Percentiles rank a stretch among this genome's conserved stretches.
These are phyloP conservation scores for Eumaeus atala DNA, from an alignment of 1,140 invertebrate species.

Conservation along the genomic window DNA sequence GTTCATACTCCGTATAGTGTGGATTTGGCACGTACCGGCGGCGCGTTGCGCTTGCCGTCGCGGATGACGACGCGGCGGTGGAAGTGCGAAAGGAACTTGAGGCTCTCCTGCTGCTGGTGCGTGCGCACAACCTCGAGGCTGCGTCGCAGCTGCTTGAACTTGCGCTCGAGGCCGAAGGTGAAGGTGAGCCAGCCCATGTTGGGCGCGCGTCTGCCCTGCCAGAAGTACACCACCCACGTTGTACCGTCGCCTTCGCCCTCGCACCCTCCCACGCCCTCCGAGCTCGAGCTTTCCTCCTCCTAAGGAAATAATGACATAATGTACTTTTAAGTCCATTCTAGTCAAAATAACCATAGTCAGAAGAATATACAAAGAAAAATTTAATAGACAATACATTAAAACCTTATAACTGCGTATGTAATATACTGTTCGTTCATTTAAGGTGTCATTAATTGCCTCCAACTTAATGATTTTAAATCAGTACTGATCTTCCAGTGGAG, in stretches of 20 bases:
- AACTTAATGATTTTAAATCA: too few species aligned
- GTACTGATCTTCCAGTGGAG: too few species aligned
- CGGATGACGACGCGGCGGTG: conserved; percentile 96
- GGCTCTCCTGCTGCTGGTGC: conserved; percentile 99
- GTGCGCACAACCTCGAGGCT: conserved; percentile 97
- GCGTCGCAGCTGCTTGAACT: conserved; percentile 96
- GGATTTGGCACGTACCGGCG: conserved; percentile 54
- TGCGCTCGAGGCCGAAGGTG: conserved; percentile 98
- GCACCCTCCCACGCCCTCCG: conserved; percentile 73
- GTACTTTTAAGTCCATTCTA: too few species aligned
- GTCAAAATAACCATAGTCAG: too few species aligned
- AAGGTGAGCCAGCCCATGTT: conserved; percentile 99
- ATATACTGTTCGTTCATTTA: too few species aligned
- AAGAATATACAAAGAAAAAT: too few species aligned
- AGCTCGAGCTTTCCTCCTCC: conserved; percentile 38
- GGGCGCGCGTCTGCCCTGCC: conserved; percentile 94
- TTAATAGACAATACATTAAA: too few species aligned
- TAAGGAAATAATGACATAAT: conserved; percentile 2
- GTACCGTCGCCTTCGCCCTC: conserved; percentile 80
- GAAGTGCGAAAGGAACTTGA: conserved; percentile 99
- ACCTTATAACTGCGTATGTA: too few species aligned
- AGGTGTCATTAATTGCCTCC: too few species aligned
- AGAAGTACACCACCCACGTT: conserved; percentile 99
- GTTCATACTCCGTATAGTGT: too few species aligned
- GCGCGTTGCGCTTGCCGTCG: conserved; percentile 87